Base-by-base conservation (phyloP, 1,140 invertebrate genomes). In the Plectrocnemia conspersa region DNA sequence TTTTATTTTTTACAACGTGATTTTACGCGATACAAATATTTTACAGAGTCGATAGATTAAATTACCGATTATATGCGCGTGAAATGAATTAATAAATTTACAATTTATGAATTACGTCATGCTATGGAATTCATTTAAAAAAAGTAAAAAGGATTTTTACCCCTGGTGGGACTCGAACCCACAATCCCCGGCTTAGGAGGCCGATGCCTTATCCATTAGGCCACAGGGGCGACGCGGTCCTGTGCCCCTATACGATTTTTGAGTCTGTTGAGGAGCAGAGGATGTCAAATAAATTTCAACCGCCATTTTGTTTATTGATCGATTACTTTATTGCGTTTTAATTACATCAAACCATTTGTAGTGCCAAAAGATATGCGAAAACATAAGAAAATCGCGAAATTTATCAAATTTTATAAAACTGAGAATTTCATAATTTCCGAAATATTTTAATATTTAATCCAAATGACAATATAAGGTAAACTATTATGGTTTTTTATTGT, bases 101-200 rank as follows among this genome's bases (percentile, higher is more conserved):
- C 27, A 29, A 29, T 7, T 7, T 29, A 7, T 29, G 18, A 38
- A 38, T 9, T 13, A 38, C 11, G 5, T 7, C 9, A 18, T 3
- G 16, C 33, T 18, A 45, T 15, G 19, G 33, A 38, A 50, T 11
- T 41, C 40, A 41, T 23, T 16, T 1, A 5, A 41, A 35, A 32
- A 33, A 54, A 46, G 27, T 21, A 58, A 32, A 46, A 38, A 33
- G 7, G 29, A 54, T 22, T 32, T 46, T 42, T 67, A 67, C 64
- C 66, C 64, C 66, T 67, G 64, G 64, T 65, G 65, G 66, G 65
- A 66, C 66, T 68, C 66, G 65, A 68, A 68, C 66, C 66, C 66
- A 66, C 65, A 68, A 65, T 66, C 64, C 65, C 65, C 65, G 65
- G 65, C 65, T 66, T 66, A 66, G 65, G 64, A 67, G 65, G 65